These are phyloP conservation scores for Aulostomus chinensis DNA, from an alignment of 2,797 vertebrate species.

Conservation along the genomic window DNA sequence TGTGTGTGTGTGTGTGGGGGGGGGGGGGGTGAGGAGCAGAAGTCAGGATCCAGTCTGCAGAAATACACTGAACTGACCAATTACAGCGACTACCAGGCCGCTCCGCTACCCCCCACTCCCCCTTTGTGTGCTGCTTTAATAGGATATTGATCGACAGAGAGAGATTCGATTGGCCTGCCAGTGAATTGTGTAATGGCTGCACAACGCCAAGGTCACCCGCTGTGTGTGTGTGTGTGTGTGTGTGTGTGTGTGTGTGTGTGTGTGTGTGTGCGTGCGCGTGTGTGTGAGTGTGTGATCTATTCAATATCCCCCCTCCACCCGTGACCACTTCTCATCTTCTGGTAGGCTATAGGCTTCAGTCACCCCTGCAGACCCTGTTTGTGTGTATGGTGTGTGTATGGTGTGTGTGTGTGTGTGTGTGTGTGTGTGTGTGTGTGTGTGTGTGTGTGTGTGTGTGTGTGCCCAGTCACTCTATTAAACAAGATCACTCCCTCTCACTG, in stretches of 20 bases:
- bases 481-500: constrained; percentile 1
- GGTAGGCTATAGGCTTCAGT: constrained; percentile 54
- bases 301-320: constrained; percentile 46
- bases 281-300: constrained; percentile 50
- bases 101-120: constrained; percentile 70
- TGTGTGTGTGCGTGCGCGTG: constrained; percentile 33
- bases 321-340: constrained; percentile 56
- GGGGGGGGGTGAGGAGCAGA: constrained; percentile 20
- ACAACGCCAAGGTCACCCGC: constrained; percentile 93
- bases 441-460: constrained; percentile 5
- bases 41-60: constrained; percentile 29
- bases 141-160: constrained; percentile 98
- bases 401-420: constrained; percentile 20
- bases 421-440: constrained; percentile 11
- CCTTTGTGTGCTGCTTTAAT: constrained; percentile 85
- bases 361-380: constrained; percentile 45
- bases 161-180: constrained; percentile 93
- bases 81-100: constrained; percentile 92
- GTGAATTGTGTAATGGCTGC: constrained; percentile 94
- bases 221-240: constrained; percentile 42
- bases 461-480: constrained; percentile 17
- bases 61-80: constrained; percentile 87
- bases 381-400: constrained; percentile 17
- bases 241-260: constrained; percentile 28
- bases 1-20: too few species aligned